Evolutionary conservation across 2,888 invertebrate genomes (phyloP).

Genomic region (Tortricodes alternella): DNA sequence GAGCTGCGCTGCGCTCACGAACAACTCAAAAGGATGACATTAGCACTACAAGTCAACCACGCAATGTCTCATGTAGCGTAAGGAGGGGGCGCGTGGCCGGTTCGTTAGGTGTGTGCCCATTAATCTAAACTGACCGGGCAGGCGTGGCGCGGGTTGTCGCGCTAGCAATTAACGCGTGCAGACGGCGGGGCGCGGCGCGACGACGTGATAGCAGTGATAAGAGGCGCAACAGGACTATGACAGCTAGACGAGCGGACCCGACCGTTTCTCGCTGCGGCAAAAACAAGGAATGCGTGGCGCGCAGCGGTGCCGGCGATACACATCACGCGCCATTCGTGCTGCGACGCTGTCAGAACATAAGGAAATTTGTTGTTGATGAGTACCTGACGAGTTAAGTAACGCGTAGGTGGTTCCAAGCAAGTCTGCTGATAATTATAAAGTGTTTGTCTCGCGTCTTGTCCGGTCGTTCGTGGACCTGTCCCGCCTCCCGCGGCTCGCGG

Average conservation of each 20-base stretch:
- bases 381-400: no score
- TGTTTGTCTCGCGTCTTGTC: background rate
- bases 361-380: no score
- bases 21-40: background rate
- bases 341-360: no score
- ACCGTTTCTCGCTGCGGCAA: slow-evolving; percentile 12
- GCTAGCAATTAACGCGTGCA: slow-evolving; percentile 24
- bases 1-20: background rate
- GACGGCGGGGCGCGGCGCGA: slow-evolving; percentile 12
- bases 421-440: no score
- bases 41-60: background rate
- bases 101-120: background rate
- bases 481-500: background rate
- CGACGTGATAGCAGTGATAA: slow-evolving; percentile 27
- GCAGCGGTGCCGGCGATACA: background rate
- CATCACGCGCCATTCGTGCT: background rate
- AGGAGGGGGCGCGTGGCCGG: background rate
- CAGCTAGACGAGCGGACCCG: slow-evolving; percentile 18
- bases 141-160: background rate
- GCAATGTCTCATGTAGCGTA: background rate
- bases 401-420: no score
- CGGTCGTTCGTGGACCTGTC: slow-evolving; percentile 12
- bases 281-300: slow-evolving; percentile 19
- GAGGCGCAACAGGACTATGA: slow-evolving; percentile 16
- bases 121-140: background rate